phyloP scores from a whole-genome alignment of 2,888 invertebrate species.

The Eudasyphora cyanicolor region DNA sequence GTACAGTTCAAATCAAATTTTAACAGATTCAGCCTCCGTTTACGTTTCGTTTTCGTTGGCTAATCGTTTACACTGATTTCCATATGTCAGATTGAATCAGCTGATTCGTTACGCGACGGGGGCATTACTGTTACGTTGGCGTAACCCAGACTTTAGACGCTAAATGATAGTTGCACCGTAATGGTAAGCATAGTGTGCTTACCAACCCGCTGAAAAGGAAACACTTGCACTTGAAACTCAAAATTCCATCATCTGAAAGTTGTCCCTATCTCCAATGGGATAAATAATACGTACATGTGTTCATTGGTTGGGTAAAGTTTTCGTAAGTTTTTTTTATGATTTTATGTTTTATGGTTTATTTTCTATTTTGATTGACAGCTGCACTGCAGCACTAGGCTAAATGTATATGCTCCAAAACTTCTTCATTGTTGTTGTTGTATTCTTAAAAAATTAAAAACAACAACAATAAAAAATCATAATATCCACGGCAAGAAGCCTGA shows the following conservation, averaged over 20 bases:
- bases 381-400: conserved; percentile 61
- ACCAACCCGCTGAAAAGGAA: no score
- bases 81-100: no score
- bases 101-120: no score
- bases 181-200: no score
- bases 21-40: no score
- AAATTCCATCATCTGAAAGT: background rate
- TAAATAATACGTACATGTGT: background rate
- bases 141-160: no score
- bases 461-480: conserved; percentile 12
- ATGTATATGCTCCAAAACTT: conserved; percentile 50
- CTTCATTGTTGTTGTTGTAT: conserved; percentile 8
- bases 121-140: no score
- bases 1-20: no score
- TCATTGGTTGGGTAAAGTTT: conserved; percentile 5
- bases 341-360: conserved; percentile 56
- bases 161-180: no score
- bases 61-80: no score
- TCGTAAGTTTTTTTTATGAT: conserved; percentile 41
- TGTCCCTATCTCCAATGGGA: background rate
- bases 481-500: conserved; percentile 10
- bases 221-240: no score
- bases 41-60: no score
- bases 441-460: conserved; percentile 38
- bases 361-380: conserved; percentile 65